These are phyloP conservation scores for Actinernus sp. DNA, from an alignment of 92 coral and sea anemone species.

Conservation along the genomic window DNA sequence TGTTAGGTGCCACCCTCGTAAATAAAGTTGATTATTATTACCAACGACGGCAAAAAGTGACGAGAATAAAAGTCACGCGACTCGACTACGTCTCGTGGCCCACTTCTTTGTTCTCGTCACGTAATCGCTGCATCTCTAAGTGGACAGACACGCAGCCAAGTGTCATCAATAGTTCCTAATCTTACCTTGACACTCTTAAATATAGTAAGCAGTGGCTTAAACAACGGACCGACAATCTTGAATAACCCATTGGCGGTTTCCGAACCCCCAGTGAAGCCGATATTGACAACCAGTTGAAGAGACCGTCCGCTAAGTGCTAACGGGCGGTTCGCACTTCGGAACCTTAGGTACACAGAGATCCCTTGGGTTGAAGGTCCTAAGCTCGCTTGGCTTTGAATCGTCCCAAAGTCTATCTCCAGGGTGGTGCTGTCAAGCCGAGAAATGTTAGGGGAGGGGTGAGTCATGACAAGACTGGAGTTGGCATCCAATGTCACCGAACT, in stretches of 20 bases:
- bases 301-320: slow-evolving; percentile 82
- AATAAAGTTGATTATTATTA: too few relatives aligned
- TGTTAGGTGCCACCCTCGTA: too few relatives aligned
- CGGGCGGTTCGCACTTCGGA: slow-evolving; percentile 73
- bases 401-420: slow-evolving; percentile 65
- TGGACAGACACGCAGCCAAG: too few relatives aligned
- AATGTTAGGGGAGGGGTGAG: slow-evolving; percentile 56
- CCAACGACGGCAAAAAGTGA: too few relatives aligned
- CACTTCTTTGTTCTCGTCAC: too few relatives aligned
- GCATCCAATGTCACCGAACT: slow-evolving; percentile 34
- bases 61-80: too few relatives aligned
- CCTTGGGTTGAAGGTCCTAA: slow-evolving; percentile 57
- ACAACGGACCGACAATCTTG: slow-evolving; percentile 76
- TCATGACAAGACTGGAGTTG: slow-evolving; percentile 42
- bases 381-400: slow-evolving; percentile 74
- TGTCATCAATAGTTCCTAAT: not conserved
- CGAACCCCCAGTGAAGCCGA: slow-evolving; percentile 63
- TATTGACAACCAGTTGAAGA: slow-evolving; percentile 34
- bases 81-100: too few relatives aligned
- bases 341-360: slow-evolving; percentile 55
- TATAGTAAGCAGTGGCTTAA: slow-evolving; percentile 79
- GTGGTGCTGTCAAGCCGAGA: slow-evolving; percentile 38
- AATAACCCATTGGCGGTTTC: slow-evolving; percentile 41
- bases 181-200: slow-evolving; percentile 75
- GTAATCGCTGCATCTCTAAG: too few relatives aligned